Conservation (phyloP, 2,797 vertebrate genomes). For the Threskiornis aethiopicus region DNA sequence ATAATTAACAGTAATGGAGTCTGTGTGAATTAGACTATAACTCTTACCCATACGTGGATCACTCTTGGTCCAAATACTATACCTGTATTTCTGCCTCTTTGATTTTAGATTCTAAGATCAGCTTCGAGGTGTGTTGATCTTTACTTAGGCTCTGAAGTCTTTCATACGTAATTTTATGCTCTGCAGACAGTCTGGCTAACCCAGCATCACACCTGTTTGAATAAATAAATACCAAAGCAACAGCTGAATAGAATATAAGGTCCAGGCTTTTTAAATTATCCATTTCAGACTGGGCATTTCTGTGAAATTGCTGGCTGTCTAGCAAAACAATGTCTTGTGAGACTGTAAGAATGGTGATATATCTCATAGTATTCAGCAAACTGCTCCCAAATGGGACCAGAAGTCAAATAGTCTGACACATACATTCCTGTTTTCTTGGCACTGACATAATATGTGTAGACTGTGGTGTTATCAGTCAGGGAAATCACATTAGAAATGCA, state of each 20-base stretch:
- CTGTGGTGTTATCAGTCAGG: neutral
- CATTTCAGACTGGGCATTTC: neutral
- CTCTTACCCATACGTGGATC: neutral
- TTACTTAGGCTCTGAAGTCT: slow-evolving; percentile 78
- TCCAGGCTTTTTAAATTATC: neutral
- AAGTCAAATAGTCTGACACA: neutral
- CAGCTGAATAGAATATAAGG: neutral
- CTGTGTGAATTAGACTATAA: neutral
- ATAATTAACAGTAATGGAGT: neutral
- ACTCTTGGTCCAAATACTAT: neutral
- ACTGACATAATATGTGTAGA: neutral
- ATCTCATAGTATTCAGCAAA: neutral
- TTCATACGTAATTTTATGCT: slow-evolving; percentile 77
- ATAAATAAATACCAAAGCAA: slow-evolving; percentile 13
- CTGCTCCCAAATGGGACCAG: neutral
- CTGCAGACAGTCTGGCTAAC: slow-evolving; percentile 77
- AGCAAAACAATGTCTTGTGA: neutral
- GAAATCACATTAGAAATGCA: neutral
- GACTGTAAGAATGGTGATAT: neutral
- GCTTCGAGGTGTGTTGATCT: slow-evolving; percentile 78
- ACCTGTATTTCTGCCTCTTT: slow-evolving; percentile 82
- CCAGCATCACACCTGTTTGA: slow-evolving; percentile 77
- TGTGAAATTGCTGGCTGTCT: neutral
- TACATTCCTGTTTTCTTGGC: neutral
- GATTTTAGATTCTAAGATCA: slow-evolving; percentile 79